These are phyloP conservation scores for Leptinotarsa haldemani DNA, from an alignment of 2,888 invertebrate species.

Conservation along the genomic window DNA sequence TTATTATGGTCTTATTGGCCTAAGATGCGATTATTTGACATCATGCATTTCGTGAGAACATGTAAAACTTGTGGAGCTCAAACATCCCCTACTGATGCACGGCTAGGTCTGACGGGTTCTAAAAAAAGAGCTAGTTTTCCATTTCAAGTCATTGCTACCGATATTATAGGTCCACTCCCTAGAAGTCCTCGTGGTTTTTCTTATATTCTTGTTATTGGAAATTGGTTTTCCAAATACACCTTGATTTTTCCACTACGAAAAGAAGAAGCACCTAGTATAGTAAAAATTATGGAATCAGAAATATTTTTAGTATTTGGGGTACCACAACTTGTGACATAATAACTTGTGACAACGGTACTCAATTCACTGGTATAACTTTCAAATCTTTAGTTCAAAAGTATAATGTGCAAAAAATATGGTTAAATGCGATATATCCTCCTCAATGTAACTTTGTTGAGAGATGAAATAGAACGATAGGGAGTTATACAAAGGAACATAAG, in stretches of 20 bases:
- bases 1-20: constrained; percentile 29
- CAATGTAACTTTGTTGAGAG: constrained; percentile 57
- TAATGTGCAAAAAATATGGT: constrained; percentile 38
- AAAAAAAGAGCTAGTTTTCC: constrained; percentile 37
- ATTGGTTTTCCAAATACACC: constrained; percentile 39
- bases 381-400: constrained; percentile 30
- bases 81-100: constrained; percentile 33
- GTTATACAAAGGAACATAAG: constrained; percentile 42
- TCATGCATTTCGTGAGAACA: too few species aligned
- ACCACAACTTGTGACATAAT: constrained; percentile 38
- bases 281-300: neutral
- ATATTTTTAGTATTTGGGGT: constrained; percentile 38
- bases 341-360: constrained; percentile 44
- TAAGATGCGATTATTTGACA: too few species aligned
- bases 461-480: constrained; percentile 52
- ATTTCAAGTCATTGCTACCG: constrained; percentile 41
- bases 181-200: constrained; percentile 32
- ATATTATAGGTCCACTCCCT: constrained; percentile 44
- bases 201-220: constrained; percentile 34
- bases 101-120: constrained; percentile 43
- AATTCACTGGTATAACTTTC: constrained; percentile 33
- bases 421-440: constrained; percentile 53
- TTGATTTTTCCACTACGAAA: constrained; percentile 27
- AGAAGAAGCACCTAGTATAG: constrained; percentile 3
- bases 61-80: constrained; percentile 17